Conservation (phyloP, 2,113 vertebrate genomes). For the Paramormyrops kingsleyae region DNA sequence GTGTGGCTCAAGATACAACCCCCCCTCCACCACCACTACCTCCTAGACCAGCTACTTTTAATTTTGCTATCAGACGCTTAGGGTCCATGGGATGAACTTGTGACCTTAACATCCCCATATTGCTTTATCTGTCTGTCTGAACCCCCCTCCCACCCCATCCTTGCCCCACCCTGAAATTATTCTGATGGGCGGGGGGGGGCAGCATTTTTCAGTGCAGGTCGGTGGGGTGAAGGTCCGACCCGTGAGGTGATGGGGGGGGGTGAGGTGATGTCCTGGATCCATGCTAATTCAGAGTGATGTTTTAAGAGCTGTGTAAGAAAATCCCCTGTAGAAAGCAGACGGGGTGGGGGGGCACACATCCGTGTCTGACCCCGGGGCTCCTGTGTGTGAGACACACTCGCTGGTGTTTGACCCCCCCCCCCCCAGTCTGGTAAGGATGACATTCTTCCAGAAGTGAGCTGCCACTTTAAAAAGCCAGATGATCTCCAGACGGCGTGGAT, state of each 20-base stretch:
- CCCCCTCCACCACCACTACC: background rate
- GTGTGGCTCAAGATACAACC: background rate
- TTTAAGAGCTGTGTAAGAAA: conserved; percentile 18
- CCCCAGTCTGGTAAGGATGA: background rate
- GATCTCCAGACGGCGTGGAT: background rate
- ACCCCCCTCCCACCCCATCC: background rate
- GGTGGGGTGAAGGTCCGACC: background rate
- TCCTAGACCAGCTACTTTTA: background rate
- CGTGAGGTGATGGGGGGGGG: background rate
- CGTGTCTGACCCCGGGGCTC: background rate
- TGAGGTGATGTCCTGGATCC: background rate
- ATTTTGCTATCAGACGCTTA: background rate
- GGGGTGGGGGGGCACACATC: background rate
- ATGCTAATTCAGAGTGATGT: conserved; percentile 18
- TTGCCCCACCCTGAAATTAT: background rate
- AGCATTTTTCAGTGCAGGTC: background rate
- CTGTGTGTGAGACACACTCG: background rate
- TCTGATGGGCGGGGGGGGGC: background rate
- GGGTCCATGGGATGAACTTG: background rate
- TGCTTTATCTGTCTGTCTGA: background rate
- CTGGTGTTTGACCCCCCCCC: no score
- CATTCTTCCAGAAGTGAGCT: background rate
- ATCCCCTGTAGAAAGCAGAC: background rate
- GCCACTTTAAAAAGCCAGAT: background rate
- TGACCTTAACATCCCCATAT: background rate